Percentiles rank a stretch among this genome's conserved stretches.
These are phyloP conservation scores for Pavo muticus DNA, from an alignment of 2,113 vertebrate genomes.

Conservation along the genomic window DNA sequence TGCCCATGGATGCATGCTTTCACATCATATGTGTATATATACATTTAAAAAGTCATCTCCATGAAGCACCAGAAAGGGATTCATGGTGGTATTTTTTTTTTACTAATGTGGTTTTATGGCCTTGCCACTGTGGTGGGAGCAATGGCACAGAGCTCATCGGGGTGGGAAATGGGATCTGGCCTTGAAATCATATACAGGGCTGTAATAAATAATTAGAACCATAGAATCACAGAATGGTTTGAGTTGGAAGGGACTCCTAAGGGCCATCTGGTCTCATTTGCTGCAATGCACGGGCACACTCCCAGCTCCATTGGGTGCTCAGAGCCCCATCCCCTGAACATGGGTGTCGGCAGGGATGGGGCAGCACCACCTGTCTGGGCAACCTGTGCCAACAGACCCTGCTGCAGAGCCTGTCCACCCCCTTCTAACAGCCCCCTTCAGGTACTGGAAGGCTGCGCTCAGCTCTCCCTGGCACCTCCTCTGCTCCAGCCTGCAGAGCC, in stretches of 20 bases:
- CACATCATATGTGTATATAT: accelerated
- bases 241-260: not conserved
- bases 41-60: not conserved
- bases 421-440: no score
- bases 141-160: accelerated
- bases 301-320: not conserved
- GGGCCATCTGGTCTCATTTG: not conserved
- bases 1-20: not conserved
- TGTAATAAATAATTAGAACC: not conserved
- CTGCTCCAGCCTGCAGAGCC: no score
- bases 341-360: no score
- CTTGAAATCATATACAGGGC: accelerated
- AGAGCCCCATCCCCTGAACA: no score
- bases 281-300: not conserved
- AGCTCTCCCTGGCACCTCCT: no score
- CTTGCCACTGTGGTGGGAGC: accelerated
- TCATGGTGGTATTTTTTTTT: accelerated
- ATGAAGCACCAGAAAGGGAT: accelerated
- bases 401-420: no score
- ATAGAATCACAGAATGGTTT: not conserved
- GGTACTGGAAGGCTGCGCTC: no score
- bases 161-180: not conserved
- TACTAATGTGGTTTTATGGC: accelerated
- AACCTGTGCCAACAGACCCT: no score
- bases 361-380: no score